Evolutionary conservation across 2,797 vertebrate species (phyloP).

Genomic region (Lithobates sylvaticus): DNA sequence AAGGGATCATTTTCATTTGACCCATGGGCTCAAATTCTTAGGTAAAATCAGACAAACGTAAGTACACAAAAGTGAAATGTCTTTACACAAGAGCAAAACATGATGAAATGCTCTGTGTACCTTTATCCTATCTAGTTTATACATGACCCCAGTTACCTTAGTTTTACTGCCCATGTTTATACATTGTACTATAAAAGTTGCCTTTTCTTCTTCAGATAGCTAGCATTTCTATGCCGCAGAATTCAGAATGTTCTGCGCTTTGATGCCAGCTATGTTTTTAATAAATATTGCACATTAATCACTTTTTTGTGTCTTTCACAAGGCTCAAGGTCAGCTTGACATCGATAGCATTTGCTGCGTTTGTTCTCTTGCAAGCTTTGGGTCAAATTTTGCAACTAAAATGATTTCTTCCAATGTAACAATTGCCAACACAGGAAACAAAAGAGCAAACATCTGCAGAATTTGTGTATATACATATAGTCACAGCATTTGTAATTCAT

Average conservation of each 20-base stretch:
- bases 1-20: not conserved
- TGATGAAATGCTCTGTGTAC: not conserved
- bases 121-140: not conserved
- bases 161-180: not conserved
- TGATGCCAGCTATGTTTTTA: not conserved
- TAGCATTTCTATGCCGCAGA: not conserved
- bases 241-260: not conserved
- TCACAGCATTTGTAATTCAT: too few relatives aligned
- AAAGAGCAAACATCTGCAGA: constrained; percentile 17
- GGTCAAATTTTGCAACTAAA: constrained; percentile 20
- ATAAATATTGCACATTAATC: not conserved
- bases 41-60: not conserved
- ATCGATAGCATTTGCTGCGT: not conserved
- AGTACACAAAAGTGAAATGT: not conserved
- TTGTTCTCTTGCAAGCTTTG: constrained; percentile 9
- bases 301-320: constrained; percentile 4
- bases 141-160: not conserved
- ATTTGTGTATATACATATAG: too few relatives aligned
- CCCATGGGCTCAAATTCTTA: not conserved
- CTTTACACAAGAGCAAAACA: not conserved
- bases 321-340: constrained; percentile 27
- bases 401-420: not conserved
- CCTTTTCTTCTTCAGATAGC: not conserved
- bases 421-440: constrained; percentile 13
- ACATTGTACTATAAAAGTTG: not conserved